Evolutionary conservation across 2,888 invertebrate genomes (phyloP).

Genomic region (Parasteatoda lunata): DNA sequence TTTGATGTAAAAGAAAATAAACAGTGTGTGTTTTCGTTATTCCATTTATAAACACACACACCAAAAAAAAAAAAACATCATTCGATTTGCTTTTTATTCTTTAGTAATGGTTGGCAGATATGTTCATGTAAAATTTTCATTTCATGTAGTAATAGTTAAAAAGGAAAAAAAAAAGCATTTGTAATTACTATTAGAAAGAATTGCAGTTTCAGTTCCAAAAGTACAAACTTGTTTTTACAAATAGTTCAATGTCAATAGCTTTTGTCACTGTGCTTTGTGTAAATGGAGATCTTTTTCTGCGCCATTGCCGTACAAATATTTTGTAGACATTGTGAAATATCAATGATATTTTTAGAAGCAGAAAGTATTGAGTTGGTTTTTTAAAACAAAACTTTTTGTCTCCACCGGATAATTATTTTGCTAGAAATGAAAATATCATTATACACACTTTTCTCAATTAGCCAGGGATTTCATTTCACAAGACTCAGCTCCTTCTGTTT

Average conservation of each 20-base stretch:
- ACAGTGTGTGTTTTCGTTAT: too few species aligned
- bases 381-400: conserved; percentile 8
- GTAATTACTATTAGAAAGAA: too few species aligned
- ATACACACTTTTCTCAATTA: neutral
- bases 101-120: too few species aligned
- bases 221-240: conserved; percentile 56
- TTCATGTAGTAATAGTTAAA: too few species aligned
- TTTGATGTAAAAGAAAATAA: too few species aligned
- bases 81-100: too few species aligned
- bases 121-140: too few species aligned
- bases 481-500: too few species aligned
- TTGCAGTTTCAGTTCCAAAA: conserved; percentile 16
- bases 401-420: neutral
- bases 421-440: neutral
- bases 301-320: conserved; percentile 32
- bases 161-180: too few species aligned
- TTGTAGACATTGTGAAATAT: conserved; percentile 56
- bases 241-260: conserved; percentile 23
- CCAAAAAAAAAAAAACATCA: too few species aligned
- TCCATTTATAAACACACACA: too few species aligned
- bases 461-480: too few species aligned
- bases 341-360: conserved; percentile 58
- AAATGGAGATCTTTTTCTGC: conserved; percentile 32
- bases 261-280: conserved; percentile 39
- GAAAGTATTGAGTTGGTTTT: neutral